Percentiles rank a stretch among this genome's conserved stretches.
Conservation (phyloP, 1,140 invertebrate species). For the Zaprionus camerounensis region DNA sequence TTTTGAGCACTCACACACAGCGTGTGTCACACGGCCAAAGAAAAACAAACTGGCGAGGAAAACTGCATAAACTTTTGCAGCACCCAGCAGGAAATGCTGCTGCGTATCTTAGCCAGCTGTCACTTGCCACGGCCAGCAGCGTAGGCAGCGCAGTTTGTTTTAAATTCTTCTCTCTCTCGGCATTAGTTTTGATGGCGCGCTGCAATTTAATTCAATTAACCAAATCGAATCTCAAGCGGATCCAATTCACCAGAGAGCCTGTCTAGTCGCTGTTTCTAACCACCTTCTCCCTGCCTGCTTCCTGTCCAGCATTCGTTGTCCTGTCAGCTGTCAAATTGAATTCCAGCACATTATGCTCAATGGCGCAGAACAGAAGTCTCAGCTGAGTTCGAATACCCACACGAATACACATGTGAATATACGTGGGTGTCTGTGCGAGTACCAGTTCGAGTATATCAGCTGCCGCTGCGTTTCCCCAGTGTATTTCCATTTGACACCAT, state of each 20-base stretch:
- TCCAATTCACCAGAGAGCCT: slow-evolving; percentile 25
- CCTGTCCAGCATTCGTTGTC: slow-evolving; percentile 12
- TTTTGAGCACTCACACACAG: slow-evolving; percentile 43
- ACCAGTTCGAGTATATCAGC: neutral
- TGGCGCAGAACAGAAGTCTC: slow-evolving; percentile 27
- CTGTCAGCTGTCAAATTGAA: slow-evolving; percentile 69
- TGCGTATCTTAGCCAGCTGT: slow-evolving; percentile 25
- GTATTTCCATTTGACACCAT: slow-evolving; percentile 49
- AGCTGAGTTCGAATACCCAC: slow-evolving; percentile 1
- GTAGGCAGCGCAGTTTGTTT: slow-evolving; percentile 17
- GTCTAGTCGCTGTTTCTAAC: neutral
- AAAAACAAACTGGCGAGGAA: slow-evolving; percentile 35
- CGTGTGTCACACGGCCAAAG: slow-evolving; percentile 54
- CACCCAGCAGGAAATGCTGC: slow-evolving; percentile 36
- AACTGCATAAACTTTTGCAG: slow-evolving; percentile 29
- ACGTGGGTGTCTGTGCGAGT: neutral
- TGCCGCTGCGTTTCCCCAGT: slow-evolving; percentile 43
- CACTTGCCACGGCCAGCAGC: slow-evolving; percentile 24
- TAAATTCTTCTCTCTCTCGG: slow-evolving; percentile 18
- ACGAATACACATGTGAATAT: neutral
- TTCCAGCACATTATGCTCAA: slow-evolving; percentile 41
- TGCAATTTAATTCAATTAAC: slow-evolving; percentile 41
- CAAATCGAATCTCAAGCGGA: slow-evolving; percentile 33
- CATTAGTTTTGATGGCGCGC: slow-evolving; percentile 14
- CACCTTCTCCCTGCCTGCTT: neutral